Base-by-base conservation (phyloP, 2,888 invertebrate genomes). In the Aphodius granarius region DNA sequence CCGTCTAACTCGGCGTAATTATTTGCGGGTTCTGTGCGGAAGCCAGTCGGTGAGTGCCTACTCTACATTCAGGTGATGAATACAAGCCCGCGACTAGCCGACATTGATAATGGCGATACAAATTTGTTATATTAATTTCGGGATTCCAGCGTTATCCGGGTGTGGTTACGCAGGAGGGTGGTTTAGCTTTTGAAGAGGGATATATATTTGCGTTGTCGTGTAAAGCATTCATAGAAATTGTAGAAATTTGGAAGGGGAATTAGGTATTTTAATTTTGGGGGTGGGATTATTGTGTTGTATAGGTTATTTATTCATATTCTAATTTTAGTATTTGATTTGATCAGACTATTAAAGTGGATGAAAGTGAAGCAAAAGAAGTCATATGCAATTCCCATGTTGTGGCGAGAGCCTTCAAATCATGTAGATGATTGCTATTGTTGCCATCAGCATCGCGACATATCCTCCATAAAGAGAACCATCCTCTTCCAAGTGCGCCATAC, bases 61-160 rank as follows among this genome's bases (percentile, higher is more conserved):
- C 43, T 43, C 43, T 43, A 21, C 22, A n/a, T 5, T 19, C 5
- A 68, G 19, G 19, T 68, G 68, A 68, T 68, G 22, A 68, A 68
- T 68, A 22, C 6, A 6, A 43, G 43, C 2, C 43, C 9, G 43
- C 43, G 13, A n/a, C n/a, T n/a, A 43, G 43, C 5, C 68, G 6
- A 22, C 68, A 15, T 21, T 22, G 68, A 68, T 68, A 68, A 68
- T 68, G 19, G 68, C 20, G 22, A 68, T 68, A 21, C 22, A 68
- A 18, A 68, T 68, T 68, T 68, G 22, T 19, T 20, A 68, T 68
- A 20, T 68, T 68, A 68, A 68, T 68, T 68, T 68, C 13, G 22
- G 20, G 68, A 9, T 68, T 68, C 68, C n/a, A n/a, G n/a, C 43
- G 43, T 43, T 43, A 43, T 43, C 43, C 43, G 43, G 65, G 6